Evolutionary conservation across 2,797 vertebrate genomes (phyloP).

Genomic region (Threskiornis aethiopicus): DNA sequence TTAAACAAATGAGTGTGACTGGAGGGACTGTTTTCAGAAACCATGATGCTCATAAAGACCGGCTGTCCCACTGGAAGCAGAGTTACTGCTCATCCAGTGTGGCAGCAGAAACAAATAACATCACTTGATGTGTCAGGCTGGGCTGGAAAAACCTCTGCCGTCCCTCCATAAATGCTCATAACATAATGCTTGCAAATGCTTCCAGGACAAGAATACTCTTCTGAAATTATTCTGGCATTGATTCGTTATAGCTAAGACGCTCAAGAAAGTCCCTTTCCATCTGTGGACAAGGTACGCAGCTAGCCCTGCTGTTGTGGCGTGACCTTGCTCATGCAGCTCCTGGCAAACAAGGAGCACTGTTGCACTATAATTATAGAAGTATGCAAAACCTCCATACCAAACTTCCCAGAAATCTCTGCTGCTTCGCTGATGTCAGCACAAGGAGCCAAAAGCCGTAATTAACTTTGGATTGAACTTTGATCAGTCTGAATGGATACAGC

Average conservation of each 20-base stretch:
- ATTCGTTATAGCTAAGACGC: neutral
- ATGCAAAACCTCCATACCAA: neutral
- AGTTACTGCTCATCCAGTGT: neutral
- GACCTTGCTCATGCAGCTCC: neutral
- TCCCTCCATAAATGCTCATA: neutral
- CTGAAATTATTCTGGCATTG: neutral
- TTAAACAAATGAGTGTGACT: neutral
- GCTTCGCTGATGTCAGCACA: neutral
- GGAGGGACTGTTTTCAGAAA: neutral
- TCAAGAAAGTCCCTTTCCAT: neutral
- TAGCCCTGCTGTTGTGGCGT: rapidly evolving
- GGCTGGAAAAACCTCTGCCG: neutral
- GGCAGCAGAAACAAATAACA: neutral
- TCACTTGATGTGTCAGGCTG: neutral
- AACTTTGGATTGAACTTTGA: constrained; percentile 44
- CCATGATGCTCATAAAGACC: neutral
- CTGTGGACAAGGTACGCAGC: rapidly evolving
- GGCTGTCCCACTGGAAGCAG: neutral
- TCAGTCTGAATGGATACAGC: neutral
- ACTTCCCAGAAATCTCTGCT: neutral
- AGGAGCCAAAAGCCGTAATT: neutral
- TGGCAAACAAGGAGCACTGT: neutral
- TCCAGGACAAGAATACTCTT: neutral
- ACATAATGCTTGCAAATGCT: neutral
- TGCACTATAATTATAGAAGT: neutral